phyloP scores from a whole-genome alignment of 2,888 invertebrate species.

The Chrysolina haemoptera region DNA sequence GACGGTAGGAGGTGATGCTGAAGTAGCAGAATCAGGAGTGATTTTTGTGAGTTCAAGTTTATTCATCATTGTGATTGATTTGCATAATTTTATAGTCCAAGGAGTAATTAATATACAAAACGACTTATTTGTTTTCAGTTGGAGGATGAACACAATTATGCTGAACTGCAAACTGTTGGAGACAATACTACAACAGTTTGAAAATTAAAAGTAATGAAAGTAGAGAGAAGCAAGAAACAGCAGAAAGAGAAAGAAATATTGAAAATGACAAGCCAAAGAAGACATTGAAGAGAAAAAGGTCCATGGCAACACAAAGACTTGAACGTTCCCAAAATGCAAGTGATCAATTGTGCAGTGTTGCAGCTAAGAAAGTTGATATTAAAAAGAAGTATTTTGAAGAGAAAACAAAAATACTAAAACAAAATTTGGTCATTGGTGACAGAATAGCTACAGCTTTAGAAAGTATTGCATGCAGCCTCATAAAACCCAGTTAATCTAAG shows the following conservation, averaged over 20 bases:
- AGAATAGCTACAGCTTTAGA: slow-evolving; percentile 14
- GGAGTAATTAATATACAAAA: not conserved
- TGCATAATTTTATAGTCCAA: not conserved
- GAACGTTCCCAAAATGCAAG: slow-evolving; percentile 13
- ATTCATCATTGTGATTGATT: not conserved
- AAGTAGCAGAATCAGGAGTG: slow-evolving; percentile 5
- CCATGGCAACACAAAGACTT: slow-evolving; percentile 16
- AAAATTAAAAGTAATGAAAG: not conserved
- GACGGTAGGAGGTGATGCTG: slow-evolving; percentile 17
- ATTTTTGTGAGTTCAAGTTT: slow-evolving; percentile 17
- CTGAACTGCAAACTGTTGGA: not conserved
- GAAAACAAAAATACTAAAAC: slow-evolving; percentile 11
- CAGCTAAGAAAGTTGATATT: slow-evolving; percentile 5
- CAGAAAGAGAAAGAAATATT: not conserved
- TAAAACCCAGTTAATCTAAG: not conserved
- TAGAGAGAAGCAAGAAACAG: not conserved
- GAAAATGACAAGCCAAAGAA: not conserved
- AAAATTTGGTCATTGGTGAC: not conserved
- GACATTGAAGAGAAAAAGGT: not conserved
- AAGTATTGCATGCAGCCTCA: slow-evolving; percentile 4
- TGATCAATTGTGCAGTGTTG: slow-evolving; percentile 13
- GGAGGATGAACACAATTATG: slow-evolving; percentile 25
- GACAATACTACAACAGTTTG: not conserved
- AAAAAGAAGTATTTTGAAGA: slow-evolving; percentile 1
- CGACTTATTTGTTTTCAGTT: not conserved